phyloP scores from a whole-genome alignment of 2,797 vertebrate species.

The Prionace glauca region DNA sequence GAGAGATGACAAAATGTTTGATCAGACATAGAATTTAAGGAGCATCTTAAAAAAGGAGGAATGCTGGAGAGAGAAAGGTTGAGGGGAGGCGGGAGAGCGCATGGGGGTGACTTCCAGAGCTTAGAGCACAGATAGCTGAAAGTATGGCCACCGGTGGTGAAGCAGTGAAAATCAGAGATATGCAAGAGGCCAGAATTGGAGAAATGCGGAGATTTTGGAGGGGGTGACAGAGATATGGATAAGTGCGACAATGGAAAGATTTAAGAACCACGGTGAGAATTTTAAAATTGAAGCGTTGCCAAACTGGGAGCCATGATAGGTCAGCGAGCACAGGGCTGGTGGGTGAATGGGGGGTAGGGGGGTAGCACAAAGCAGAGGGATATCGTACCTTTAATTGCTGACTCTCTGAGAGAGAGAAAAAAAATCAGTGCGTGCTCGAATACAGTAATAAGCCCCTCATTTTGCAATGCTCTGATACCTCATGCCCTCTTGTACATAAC shows the following conservation, averaged over 20 bases:
- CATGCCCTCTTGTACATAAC: slow-evolving; percentile 36
- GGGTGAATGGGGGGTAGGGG: background rate
- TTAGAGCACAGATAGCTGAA: background rate
- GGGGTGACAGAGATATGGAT: background rate
- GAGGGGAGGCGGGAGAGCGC: too few species aligned
- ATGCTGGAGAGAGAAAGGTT: background rate
- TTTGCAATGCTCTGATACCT: slow-evolving; percentile 30
- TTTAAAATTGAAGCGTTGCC: background rate
- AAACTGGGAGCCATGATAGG: background rate
- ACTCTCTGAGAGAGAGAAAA: background rate
- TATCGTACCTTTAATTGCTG: slow-evolving; percentile 23
- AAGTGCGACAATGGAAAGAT: background rate
- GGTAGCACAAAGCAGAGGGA: background rate
- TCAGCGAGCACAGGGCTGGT: background rate
- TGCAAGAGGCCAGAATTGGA: background rate
- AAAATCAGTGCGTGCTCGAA: background rate
- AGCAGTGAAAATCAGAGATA: background rate
- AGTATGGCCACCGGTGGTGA: background rate
- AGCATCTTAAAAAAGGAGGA: background rate
- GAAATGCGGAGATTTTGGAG: background rate
- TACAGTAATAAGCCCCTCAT: slow-evolving; percentile 35
- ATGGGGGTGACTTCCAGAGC: background rate
- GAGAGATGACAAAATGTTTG: background rate
- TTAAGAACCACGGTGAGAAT: background rate
- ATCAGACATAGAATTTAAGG: background rate